phyloP scores from a whole-genome alignment of 2,113 vertebrate species.

The Ifrita kowaldi region DNA sequence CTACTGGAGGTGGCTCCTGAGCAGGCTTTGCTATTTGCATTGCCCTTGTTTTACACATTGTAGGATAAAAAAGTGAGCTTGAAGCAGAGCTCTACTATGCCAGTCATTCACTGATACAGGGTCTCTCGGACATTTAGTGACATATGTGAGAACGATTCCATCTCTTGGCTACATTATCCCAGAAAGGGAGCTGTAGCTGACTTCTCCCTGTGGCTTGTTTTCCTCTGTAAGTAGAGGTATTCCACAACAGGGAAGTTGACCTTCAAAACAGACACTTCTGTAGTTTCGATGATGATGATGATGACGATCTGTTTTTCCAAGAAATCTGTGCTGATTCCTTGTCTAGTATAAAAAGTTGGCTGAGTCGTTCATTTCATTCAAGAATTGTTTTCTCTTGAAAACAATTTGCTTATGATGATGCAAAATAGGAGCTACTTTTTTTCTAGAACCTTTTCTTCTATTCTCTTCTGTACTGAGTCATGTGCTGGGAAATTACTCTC shows the following conservation, averaged over 20 bases:
- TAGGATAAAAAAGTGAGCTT: background rate
- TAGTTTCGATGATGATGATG: background rate
- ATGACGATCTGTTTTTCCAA: background rate
- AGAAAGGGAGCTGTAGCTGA: background rate
- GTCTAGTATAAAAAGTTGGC: background rate
- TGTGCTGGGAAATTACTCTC: background rate
- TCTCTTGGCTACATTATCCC: background rate
- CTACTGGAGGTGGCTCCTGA: background rate
- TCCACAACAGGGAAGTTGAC: background rate
- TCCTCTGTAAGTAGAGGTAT: background rate
- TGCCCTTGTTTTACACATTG: background rate
- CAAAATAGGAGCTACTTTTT: background rate
- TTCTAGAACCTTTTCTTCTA: background rate
- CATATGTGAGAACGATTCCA: background rate
- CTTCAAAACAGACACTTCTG: background rate
- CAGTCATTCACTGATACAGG: background rate
- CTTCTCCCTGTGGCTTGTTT: background rate
- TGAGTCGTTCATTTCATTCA: background rate
- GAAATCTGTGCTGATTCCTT: background rate
- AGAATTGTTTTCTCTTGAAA: background rate
- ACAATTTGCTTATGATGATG: background rate
- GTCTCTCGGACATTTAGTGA: background rate
- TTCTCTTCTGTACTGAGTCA: background rate
- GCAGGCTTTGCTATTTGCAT: background rate
- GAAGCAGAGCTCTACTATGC: background rate